phyloP scores from a whole-genome alignment of 2,888 invertebrate species.

The Tuta absoluta region DNA sequence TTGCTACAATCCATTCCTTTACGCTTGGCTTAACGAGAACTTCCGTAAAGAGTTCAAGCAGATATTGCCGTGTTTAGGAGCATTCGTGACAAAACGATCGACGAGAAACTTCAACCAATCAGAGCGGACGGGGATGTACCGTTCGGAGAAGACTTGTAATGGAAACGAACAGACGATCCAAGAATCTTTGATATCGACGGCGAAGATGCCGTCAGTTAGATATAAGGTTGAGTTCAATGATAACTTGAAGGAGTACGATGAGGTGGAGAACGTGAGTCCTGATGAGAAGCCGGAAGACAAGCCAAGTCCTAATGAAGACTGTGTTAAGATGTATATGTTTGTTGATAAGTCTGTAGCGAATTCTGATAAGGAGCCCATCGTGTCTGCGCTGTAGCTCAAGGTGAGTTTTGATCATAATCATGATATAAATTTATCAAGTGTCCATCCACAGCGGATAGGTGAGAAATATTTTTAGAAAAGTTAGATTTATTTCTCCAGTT shows the following conservation, averaged over 20 bases:
- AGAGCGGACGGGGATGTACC: constrained; percentile 71
- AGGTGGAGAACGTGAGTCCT: constrained; percentile 65
- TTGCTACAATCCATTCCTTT: constrained; percentile 96
- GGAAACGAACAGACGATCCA: constrained; percentile 72
- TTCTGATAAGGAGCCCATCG: constrained; percentile 74
- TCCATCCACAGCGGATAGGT: too few species aligned
- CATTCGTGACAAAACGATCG: constrained; percentile 65
- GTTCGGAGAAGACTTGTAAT: constrained; percentile 74
- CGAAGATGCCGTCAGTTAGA: constrained; percentile 70
- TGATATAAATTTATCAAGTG: background rate
- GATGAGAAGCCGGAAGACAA: constrained; percentile 72
- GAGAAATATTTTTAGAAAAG: too few species aligned
- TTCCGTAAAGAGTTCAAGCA: constrained; percentile 94
- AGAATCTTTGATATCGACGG: constrained; percentile 71
- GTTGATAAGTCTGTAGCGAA: constrained; percentile 68
- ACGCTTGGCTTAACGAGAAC: constrained; percentile 97
- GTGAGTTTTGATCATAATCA: constrained; percentile 20
- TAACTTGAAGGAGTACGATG: constrained; percentile 58
- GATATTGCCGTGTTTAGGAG: constrained; percentile 84
- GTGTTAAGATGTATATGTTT: constrained; percentile 77
- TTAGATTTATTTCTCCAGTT: too few species aligned
- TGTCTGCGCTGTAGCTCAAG: constrained; percentile 65
- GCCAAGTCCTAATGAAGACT: constrained; percentile 72
- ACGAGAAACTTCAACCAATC: constrained; percentile 69
- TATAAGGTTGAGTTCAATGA: constrained; percentile 73